A percentile compares a stretch with the other conserved stretches of the same genome.
phyloP scores from a whole-genome alignment of 2,113 vertebrate species.

The Pogona vitticeps region DNA sequence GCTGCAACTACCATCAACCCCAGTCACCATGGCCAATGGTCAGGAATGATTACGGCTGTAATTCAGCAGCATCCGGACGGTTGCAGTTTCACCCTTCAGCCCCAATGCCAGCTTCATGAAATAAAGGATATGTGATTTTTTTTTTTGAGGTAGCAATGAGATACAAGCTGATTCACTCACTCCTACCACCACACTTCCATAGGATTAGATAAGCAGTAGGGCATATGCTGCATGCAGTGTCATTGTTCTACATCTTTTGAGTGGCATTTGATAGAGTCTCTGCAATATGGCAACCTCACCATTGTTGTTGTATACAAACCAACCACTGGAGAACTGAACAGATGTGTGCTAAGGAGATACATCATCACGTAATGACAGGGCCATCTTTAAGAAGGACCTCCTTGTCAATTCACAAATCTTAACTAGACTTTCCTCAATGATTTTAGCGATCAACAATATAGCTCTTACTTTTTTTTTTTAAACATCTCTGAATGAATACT shows the following conservation, averaged over 20 bases:
- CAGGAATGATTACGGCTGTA: neutral
- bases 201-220: too few relatives aligned
- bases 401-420: neutral
- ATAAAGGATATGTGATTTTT: neutral
- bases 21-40: too few relatives aligned
- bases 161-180: too few relatives aligned
- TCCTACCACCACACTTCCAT: too few relatives aligned
- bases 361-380: neutral
- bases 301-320: neutral
- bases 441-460: too few relatives aligned
- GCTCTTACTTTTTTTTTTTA: constrained; percentile 12
- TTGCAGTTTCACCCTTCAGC: neutral
- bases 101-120: neutral
- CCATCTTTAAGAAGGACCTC: neutral
- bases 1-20: too few relatives aligned
- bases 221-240: neutral
- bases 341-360: too few relatives aligned
- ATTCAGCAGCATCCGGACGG: neutral
- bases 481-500: neutral
- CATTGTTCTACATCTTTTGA: neutral
- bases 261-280: neutral
- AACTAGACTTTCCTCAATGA: neutral
- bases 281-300: too few relatives aligned
- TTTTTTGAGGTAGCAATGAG: too few relatives aligned
- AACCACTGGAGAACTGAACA: neutral